Conservation (phyloP, 2,113 vertebrate species). For the Melanostigma gelatinosum region DNA sequence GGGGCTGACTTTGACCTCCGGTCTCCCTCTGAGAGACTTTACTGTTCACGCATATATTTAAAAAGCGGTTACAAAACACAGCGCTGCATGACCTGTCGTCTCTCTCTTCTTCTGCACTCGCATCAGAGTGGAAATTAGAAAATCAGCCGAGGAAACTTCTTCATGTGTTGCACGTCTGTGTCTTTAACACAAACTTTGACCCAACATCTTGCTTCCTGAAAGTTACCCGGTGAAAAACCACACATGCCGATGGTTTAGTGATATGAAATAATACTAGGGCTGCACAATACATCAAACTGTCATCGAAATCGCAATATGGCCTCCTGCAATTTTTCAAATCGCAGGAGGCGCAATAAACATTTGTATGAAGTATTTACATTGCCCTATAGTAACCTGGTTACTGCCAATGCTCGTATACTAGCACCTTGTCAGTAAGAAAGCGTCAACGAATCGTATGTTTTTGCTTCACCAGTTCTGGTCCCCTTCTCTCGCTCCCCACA, state of each 20-base stretch:
- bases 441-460: too few species aligned
- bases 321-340: neutral
- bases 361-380: too few species aligned
- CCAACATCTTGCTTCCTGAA: neutral
- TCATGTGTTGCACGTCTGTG: neutral
- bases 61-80: neutral
- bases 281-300: too few species aligned
- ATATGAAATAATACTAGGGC: neutral
- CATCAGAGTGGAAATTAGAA: constrained; percentile 31
- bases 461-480: neutral
- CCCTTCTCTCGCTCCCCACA: neutral
- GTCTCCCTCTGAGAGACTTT: neutral
- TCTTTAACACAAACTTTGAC: neutral
- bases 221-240: neutral
- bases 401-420: neutral
- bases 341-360: neutral
- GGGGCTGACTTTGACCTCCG: neutral
- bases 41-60: neutral
- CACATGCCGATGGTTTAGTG: neutral
- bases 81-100: neutral
- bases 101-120: neutral
- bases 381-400: neutral
- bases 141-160: neutral
- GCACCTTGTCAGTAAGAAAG: neutral
- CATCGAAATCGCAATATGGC: neutral